Base-by-base conservation (phyloP, 2,888 invertebrate genomes). In the Teleogryllus oceanicus region DNA sequence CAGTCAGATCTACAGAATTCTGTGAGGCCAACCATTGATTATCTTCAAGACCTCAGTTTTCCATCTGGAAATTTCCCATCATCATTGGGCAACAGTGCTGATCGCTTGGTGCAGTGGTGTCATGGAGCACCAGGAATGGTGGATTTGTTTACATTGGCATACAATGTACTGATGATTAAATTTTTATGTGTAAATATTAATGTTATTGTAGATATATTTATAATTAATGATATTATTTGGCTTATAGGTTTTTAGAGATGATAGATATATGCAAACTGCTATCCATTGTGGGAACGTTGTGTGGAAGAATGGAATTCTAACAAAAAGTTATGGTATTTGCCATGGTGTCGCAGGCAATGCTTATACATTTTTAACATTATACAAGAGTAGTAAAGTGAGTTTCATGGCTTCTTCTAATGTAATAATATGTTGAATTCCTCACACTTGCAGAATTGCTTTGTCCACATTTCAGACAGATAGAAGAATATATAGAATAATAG, bases 111-210 rank as follows among this genome's bases (percentile, higher is more conserved):
- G 24, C 97, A 97, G 84, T 97, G 96, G 96, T 97, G 97, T 87
- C 96, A 97, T 86, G 97, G 97, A n/a, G 95, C 96, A 37, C 95
- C 96, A 21, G 96, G 96, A 74, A 94, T 94, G 88, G 90, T 94
- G 18, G 91, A 93, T 83, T 87, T 94, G 83, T 94, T 92, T 83
- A 87, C 90, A 82, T 87, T 90, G 83, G 94, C 94, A 75, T 89
- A 91, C 85, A 88, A 93, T 89, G 94, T 94, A 86, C 81, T 81
- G 74, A 50, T 21, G 11, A 0, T 37, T 37, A 37, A 37, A 37
- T 37, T 5, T n/a, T 76, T 16, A 50, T 10, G 12, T 49, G 50
- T 18, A 50, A 79, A 21, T 78, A 50, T 79, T 37, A 8, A 37
- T 79, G n/a, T 51, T 49, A 49, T 16, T 76, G 13, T 80, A 8